Evolutionary conservation across 2,888 invertebrate genomes (phyloP).

Genomic region (Drosophila anomelani): DNA sequence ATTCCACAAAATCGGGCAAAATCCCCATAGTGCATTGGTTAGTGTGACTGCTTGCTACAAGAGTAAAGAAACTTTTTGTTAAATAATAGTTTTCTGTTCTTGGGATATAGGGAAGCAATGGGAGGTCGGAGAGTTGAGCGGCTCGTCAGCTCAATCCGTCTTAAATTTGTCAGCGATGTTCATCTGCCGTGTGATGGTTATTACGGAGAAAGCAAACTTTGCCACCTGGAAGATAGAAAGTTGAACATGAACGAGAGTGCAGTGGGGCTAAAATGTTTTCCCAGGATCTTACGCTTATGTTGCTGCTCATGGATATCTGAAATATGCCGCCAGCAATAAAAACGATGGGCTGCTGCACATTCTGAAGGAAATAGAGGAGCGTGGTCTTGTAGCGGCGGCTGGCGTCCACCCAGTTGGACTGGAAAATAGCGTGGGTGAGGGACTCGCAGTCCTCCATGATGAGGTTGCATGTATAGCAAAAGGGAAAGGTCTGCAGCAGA

Average conservation of each 20-base stretch:
- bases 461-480: constrained; percentile 73
- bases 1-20: too few relatives aligned
- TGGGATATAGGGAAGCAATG: constrained; percentile 1
- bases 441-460: constrained; percentile 69
- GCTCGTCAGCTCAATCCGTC: constrained; percentile 20
- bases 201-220: constrained; percentile 71
- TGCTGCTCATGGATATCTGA: constrained; percentile 66
- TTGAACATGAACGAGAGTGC: background rate
- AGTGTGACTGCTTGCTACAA: too few relatives aligned
- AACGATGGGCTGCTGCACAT: constrained; percentile 63
- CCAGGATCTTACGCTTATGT: constrained; percentile 65
- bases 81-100: background rate
- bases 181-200: constrained; percentile 66
- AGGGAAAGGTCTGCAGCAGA: constrained; percentile 71
- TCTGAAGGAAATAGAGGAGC: constrained; percentile 67
- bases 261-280: background rate
- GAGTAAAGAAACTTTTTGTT: too few relatives aligned
- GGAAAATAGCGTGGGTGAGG: constrained; percentile 66
- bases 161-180: constrained; percentile 68
- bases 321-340: constrained; percentile 69
- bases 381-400: constrained; percentile 59
- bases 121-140: background rate
- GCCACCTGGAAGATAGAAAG: constrained; percentile 54
- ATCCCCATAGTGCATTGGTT: too few relatives aligned
- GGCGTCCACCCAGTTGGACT: constrained; percentile 74